Conservation (phyloP, 2,113 vertebrate species). For the Albula glossodonta region DNA sequence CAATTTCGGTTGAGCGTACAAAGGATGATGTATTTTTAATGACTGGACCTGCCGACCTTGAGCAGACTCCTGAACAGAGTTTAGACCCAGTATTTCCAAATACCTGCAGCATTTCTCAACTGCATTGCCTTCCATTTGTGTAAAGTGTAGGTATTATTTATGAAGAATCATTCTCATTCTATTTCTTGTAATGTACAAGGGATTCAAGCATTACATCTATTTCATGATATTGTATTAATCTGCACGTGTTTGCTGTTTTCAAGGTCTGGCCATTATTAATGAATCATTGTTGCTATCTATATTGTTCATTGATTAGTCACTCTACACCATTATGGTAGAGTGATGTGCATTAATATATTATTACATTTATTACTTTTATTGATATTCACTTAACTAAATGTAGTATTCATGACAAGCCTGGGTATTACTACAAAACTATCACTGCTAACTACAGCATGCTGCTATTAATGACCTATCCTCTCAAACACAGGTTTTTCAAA, state of each 20-base stretch:
- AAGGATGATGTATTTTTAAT: conserved; percentile 56
- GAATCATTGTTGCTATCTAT: neutral
- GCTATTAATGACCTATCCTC: neutral
- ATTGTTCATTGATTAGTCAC: neutral
- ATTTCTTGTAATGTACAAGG: neutral
- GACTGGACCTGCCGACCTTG: conserved; percentile 43
- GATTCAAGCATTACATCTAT: neutral
- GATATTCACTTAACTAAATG: no score
- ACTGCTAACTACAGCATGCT: neutral
- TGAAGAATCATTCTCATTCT: conserved; percentile 10
- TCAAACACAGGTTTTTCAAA: no score
- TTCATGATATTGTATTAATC: neutral
- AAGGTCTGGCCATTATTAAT: neutral
- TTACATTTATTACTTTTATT: neutral
- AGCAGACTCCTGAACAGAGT: conserved; percentile 21
- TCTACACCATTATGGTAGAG: neutral
- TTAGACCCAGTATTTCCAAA: neutral
- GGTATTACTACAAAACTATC: no score
- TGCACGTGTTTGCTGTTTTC: neutral
- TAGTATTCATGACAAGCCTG: no score
- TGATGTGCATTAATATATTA: neutral
- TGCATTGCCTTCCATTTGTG: neutral
- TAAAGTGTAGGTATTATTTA: conserved; percentile 14
- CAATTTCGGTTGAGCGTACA: conserved; percentile 42
- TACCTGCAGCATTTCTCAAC: neutral